Conservation (phyloP, 2,797 vertebrate genomes). For the Sebastes wilsoni region DNA sequence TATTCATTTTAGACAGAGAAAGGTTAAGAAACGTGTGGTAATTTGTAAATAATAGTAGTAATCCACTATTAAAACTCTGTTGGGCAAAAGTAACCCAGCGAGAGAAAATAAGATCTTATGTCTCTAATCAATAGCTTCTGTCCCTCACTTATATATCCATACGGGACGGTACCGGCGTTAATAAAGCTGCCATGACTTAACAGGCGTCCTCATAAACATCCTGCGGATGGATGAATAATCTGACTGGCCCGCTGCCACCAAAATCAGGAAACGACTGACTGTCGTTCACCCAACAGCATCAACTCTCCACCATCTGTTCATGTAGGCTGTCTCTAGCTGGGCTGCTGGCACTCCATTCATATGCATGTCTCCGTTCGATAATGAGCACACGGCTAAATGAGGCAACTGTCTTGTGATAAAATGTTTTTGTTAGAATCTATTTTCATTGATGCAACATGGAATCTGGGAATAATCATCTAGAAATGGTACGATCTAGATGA, state of each 20-base stretch:
- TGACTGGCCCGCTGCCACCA: constrained; percentile 29
- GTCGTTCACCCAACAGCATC: constrained; percentile 30
- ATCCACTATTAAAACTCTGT: no score
- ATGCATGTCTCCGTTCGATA: constrained; percentile 38
- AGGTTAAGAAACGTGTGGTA: no score
- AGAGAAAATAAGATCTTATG: not conserved
- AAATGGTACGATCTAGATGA: not conserved
- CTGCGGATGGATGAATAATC: constrained; percentile 20
- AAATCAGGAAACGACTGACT: constrained; percentile 38
- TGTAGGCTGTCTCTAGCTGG: constrained; percentile 28
- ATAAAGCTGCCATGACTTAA: not conserved
- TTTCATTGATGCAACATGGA: not conserved
- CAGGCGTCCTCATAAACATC: not conserved
- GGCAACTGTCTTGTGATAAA: not conserved
- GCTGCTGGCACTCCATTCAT: constrained; percentile 35
- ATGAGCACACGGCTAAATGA: constrained; percentile 25
- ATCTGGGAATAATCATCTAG: not conserved
- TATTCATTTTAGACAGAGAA: no score
- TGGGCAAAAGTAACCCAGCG: not conserved
- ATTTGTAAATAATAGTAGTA: no score
- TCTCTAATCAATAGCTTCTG: not conserved
- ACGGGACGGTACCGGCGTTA: not conserved
- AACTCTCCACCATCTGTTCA: constrained; percentile 54
- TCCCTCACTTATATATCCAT: not conserved
- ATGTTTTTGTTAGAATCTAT: not conserved